These are phyloP conservation scores for Palaemon carinicauda DNA, from an alignment of 1,140 invertebrate species.

Conservation along the genomic window DNA sequence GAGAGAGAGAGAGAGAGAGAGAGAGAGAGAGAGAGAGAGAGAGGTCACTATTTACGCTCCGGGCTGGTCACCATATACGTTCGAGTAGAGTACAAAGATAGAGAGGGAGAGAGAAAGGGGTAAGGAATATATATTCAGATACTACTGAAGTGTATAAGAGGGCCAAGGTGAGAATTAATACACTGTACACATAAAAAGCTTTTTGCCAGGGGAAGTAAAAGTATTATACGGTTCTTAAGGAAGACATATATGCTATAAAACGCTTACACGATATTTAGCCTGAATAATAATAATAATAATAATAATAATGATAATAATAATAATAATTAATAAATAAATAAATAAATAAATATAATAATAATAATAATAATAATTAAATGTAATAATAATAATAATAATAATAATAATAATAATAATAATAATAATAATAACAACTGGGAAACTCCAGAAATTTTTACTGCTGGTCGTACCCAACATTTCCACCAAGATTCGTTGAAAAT, in stretches of 20 bases:
- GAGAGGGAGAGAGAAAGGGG: background rate
- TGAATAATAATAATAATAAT: background rate
- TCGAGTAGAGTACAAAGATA: background rate
- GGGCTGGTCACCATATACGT: background rate
- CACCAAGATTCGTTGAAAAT: no score
- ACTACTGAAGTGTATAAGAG: background rate
- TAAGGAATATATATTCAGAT: background rate
- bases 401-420: background rate
- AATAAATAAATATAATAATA: no score
- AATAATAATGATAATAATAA: constrained; percentile 3
- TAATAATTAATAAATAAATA: no score
- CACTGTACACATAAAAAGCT: background rate
- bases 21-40: background rate
- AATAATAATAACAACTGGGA: background rate
- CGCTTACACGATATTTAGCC: background rate
- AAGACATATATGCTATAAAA: background rate
- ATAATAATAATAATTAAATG: constrained; percentile 3
- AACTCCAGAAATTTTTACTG: no score
- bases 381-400: background rate
- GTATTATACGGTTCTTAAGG: background rate
- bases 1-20: background rate
- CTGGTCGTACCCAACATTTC: no score
- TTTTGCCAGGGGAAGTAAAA: no score
- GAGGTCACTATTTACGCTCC: no score
- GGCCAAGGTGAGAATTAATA: background rate